These are phyloP conservation scores for Channallabes apus DNA, from an alignment of 2,797 vertebrate species.

Conservation along the genomic window DNA sequence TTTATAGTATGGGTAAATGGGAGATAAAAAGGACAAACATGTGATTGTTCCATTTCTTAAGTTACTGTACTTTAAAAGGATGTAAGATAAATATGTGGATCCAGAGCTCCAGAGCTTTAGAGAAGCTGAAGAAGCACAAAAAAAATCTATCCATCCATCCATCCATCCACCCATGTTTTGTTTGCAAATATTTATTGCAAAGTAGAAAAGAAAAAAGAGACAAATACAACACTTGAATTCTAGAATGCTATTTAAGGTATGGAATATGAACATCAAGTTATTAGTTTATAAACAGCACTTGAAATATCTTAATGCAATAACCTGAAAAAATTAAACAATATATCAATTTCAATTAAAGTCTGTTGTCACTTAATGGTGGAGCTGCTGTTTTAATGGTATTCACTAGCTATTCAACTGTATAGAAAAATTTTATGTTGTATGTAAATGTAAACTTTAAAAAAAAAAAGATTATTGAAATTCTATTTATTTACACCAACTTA, in stretches of 20 bases:
- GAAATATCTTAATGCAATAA: not conserved
- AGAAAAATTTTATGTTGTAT: not conserved
- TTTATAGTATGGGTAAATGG: no score
- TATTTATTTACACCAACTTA: not conserved
- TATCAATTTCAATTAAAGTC: not conserved
- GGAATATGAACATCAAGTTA: conserved; percentile 7
- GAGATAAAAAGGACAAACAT: no score
- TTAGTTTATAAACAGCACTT: not conserved
- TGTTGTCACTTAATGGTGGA: not conserved
- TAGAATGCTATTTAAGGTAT: not conserved
- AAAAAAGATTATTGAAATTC: not conserved
- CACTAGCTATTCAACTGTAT: not conserved
- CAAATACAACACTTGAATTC: not conserved
- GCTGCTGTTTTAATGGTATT: not conserved
- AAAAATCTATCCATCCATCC: not conserved
- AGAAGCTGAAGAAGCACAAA: no score
- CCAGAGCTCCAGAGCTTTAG: no score
- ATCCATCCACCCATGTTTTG: not conserved
- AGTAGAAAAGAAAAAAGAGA: not conserved
- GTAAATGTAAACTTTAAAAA: not conserved
- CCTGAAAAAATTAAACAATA: not conserved
- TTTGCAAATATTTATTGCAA: not conserved
- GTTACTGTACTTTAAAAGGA: no score
- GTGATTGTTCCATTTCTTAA: no score
- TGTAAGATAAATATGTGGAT: no score